These are phyloP conservation scores for Lophochroa leadbeateri DNA, from an alignment of 2,113 vertebrate genomes.

Conservation along the genomic window DNA sequence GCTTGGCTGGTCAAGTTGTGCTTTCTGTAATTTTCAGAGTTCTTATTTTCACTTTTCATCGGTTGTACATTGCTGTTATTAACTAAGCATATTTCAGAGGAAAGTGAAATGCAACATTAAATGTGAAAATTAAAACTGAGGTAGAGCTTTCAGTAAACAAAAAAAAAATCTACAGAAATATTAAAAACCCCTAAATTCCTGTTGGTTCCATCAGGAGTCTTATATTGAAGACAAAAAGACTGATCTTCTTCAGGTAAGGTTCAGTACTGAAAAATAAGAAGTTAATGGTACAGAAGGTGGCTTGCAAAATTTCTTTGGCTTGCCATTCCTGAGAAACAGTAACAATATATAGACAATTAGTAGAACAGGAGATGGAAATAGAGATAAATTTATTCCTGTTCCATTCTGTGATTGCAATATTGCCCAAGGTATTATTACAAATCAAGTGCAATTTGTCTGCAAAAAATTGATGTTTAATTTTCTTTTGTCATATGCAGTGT, in stretches of 20 bases:
- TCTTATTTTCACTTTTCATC: background rate
- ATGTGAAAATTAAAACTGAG: background rate
- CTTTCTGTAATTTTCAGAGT: background rate
- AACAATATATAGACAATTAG: background rate
- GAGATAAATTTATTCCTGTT: background rate
- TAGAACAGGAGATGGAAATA: background rate
- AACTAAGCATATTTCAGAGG: background rate
- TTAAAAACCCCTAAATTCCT: background rate
- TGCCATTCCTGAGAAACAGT: background rate
- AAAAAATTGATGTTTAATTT: background rate
- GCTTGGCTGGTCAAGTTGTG: background rate
- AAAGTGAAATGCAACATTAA: background rate
- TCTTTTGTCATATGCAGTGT: background rate
- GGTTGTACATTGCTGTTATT: background rate
- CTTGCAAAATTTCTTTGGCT: background rate
- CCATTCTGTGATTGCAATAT: background rate
- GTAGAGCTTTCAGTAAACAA: background rate
- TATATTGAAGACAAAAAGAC: background rate
- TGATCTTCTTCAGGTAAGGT: background rate
- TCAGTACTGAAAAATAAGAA: background rate
- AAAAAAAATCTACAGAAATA: background rate
- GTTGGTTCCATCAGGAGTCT: background rate
- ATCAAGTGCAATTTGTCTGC: background rate
- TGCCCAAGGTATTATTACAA: background rate
- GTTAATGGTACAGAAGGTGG: background rate